These are phyloP conservation scores for Emberiza fucata DNA, from an alignment of 2,113 vertebrate genomes.

Conservation along the genomic window DNA sequence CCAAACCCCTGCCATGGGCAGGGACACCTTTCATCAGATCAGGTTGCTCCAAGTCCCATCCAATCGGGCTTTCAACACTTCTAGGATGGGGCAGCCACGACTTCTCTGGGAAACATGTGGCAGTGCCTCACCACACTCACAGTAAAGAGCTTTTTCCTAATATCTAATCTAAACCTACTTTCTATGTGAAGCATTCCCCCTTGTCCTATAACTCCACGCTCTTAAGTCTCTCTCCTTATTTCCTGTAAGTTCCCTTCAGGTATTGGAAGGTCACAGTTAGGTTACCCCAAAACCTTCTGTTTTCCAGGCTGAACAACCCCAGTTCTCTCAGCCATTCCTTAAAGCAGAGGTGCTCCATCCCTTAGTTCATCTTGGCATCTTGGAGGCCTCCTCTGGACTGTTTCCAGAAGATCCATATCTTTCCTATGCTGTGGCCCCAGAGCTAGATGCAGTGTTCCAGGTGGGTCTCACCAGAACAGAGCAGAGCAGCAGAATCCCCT, in stretches of 20 bases:
- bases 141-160: background rate
- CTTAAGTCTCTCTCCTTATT: background rate
- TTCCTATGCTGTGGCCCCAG: background rate
- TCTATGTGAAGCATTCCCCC: background rate
- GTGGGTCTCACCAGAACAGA: background rate
- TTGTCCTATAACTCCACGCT: accelerated
- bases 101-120: background rate
- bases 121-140: background rate
- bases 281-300: background rate
- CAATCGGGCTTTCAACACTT: background rate
- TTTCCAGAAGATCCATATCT: background rate
- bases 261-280: background rate
- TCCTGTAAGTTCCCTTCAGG: background rate
- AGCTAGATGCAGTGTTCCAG: background rate
- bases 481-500: background rate
- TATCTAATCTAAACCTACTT: background rate
- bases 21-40: background rate
- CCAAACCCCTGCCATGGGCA: background rate
- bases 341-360: background rate
- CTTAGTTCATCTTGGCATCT: background rate
- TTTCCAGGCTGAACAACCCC: background rate
- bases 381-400: background rate
- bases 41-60: background rate
- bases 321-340: background rate
- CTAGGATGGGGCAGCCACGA: background rate